Conservation (phyloP, 23 tunicate genomes). For the Oikopleura dioica region DNA sequence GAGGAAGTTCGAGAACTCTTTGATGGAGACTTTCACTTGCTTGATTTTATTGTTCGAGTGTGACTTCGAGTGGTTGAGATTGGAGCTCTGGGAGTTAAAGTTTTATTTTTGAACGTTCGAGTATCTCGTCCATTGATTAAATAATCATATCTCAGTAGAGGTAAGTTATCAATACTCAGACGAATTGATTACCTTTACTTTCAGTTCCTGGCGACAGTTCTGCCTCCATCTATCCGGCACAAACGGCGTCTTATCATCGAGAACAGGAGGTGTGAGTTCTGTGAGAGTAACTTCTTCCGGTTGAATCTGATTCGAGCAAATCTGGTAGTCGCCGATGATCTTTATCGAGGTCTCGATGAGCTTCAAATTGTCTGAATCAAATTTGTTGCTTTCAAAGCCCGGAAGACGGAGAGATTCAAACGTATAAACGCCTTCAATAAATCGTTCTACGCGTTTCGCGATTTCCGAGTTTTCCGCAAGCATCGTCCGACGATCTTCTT, state of each 20-base stretch:
- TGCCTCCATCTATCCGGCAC: background rate
- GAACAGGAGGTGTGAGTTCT: background rate
- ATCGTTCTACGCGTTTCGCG: no score
- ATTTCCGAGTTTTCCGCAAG: no score
- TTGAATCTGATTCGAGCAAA: constrained; percentile 19
- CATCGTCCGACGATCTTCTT: no score
- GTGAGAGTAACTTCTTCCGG: constrained; percentile 21
- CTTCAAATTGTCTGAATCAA: no score
- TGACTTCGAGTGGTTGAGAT: background rate
- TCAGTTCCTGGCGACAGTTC: background rate
- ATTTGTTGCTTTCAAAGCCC: no score
- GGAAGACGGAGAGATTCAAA: no score
- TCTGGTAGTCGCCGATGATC: constrained; percentile 22
- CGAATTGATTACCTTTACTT: background rate
- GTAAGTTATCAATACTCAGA: background rate
- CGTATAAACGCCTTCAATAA: no score
- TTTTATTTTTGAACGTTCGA: background rate
- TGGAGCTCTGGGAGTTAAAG: background rate
- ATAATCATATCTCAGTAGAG: background rate
- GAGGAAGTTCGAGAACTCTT: background rate
- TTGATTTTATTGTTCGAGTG: constrained; percentile 4
- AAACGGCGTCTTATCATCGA: background rate
- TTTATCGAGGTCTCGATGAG: no score
- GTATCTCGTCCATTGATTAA: no score
- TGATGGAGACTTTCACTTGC: background rate